These are phyloP conservation scores for Agrotis puta DNA, from an alignment of 2,888 invertebrate genomes.

Conservation along the genomic window DNA sequence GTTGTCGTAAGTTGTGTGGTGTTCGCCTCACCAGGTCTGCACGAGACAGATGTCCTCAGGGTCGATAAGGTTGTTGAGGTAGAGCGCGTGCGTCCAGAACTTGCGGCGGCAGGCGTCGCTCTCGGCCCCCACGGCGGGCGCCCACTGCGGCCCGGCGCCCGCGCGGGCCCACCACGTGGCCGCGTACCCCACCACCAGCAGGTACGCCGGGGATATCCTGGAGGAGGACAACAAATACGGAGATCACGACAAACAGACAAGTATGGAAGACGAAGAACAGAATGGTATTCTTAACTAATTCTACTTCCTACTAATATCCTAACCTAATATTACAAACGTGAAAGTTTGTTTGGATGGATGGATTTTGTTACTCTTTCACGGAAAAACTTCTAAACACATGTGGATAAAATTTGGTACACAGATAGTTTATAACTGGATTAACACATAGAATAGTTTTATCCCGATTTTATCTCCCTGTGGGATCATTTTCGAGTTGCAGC, in stretches of 20 bases:
- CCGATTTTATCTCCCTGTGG: too few species aligned
- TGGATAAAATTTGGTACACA: too few species aligned
- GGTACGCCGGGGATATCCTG: conserved; percentile 77
- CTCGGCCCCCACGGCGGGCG: conserved; percentile 71
- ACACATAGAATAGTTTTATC: too few species aligned
- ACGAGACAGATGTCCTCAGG: conserved; percentile 78
- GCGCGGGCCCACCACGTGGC: conserved; percentile 77
- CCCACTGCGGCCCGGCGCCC: conserved; percentile 78
- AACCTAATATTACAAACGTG: background rate
- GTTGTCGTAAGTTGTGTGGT: background rate
- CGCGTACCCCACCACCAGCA: conserved; percentile 77
- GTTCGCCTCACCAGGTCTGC: conserved; percentile 78
- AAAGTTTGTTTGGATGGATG: background rate
- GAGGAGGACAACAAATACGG: background rate
- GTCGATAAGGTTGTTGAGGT: conserved; percentile 76
- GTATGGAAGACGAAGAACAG: background rate
- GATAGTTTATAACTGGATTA: too few species aligned
- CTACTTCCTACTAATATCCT: background rate
- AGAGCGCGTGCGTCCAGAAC: conserved; percentile 81
- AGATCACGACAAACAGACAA: background rate
- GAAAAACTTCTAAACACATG: too few species aligned
- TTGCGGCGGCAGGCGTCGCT: conserved; percentile 74
- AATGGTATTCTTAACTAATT: too few species aligned
- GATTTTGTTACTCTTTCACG: too few species aligned
- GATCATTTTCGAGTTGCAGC: too few species aligned